phyloP scores from a whole-genome alignment of 1,140 invertebrate species.

The Pteromalus puparum region DNA sequence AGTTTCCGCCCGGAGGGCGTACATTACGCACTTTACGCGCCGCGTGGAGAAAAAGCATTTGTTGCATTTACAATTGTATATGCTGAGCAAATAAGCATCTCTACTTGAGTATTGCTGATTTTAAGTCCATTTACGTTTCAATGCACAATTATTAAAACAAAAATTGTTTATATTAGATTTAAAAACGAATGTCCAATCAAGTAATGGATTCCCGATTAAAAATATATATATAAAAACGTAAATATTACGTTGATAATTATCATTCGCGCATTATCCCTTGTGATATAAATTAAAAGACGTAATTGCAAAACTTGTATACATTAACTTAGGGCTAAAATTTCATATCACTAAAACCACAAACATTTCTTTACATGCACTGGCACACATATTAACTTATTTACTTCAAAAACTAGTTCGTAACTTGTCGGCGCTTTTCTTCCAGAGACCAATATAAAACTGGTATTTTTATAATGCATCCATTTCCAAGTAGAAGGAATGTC shows the following conservation, averaged over 20 bases:
- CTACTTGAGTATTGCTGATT: constrained; percentile 39
- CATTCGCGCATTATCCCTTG: not conserved
- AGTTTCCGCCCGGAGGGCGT: too few species aligned
- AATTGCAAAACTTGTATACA: constrained; percentile 25
- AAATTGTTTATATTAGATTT: not conserved
- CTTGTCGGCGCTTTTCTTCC: constrained; percentile 28
- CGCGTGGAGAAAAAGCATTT: too few species aligned
- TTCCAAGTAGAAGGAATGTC: constrained; percentile 36
- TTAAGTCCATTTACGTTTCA: constrained; percentile 20
- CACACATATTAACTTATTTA: constrained; percentile 42
- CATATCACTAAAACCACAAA: constrained; percentile 33
- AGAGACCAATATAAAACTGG: constrained; percentile 33
- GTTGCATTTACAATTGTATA: constrained; percentile 74
- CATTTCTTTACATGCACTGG: constrained; percentile 35
- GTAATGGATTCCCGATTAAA: constrained; percentile 15
- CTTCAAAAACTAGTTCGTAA: constrained; percentile 29
- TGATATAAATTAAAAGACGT: constrained; percentile 30
- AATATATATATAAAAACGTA: constrained; percentile 41
- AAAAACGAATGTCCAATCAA: constrained; percentile 8
- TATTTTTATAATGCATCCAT: constrained; percentile 18
- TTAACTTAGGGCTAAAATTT: constrained; percentile 23
- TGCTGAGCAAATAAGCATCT: not conserved
- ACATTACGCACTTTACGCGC: too few species aligned
- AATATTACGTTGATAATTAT: constrained; percentile 45
- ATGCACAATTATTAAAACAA: constrained; percentile 1